A percentile compares a stretch with the other conserved stretches of the same genome.
phyloP scores from a whole-genome alignment of 2,797 vertebrate genomes.

The Trichosurus vulpecula region DNA sequence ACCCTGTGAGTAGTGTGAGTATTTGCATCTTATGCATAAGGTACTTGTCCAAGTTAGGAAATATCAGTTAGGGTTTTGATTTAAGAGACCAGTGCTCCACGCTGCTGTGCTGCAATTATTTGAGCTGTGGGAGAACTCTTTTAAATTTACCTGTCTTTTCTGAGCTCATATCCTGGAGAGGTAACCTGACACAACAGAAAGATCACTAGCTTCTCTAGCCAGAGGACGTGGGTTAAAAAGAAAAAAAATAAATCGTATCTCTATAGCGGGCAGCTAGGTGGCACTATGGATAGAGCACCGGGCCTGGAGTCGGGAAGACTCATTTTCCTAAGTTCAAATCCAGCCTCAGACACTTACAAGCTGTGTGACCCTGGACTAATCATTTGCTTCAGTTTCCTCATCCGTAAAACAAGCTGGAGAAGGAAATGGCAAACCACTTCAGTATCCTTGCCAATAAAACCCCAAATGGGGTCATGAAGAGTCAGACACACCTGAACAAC shows the following conservation, averaged over 20 bases:
- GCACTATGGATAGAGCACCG: background rate
- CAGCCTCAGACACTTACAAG: background rate
- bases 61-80: background rate
- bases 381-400: background rate
- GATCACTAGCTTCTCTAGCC: background rate
- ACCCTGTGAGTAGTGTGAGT: background rate
- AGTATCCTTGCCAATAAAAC: background rate
- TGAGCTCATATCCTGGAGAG: background rate
- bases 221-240: background rate
- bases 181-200: background rate
- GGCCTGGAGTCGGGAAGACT: background rate
- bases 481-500: background rate
- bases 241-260: no score
- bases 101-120: background rate
- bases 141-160: background rate
- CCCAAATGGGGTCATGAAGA: background rate
- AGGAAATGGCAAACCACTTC: background rate
- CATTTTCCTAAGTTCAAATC: background rate
- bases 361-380: background rate
- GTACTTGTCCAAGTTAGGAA: background rate
- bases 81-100: background rate
- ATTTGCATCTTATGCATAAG: background rate
- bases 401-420: background rate
- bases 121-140: background rate
- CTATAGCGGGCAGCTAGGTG: background rate